Conservation (phyloP, 2,113 vertebrate genomes). For the Strix aluco region DNA sequence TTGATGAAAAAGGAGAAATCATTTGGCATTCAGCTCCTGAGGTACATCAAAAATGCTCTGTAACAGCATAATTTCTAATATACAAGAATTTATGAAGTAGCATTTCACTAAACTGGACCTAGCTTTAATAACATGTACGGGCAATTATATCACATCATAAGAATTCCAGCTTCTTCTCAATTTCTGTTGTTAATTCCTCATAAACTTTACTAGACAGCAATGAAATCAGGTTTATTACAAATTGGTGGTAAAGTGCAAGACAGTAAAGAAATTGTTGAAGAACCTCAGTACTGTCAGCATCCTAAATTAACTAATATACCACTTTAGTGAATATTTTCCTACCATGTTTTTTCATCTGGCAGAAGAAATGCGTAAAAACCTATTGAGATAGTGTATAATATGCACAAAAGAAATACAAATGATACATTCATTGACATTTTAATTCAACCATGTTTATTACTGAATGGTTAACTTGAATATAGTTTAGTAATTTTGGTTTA, state of each 20-base stretch:
- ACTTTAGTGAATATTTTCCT: background rate
- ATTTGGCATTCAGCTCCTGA: background rate
- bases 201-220: background rate
- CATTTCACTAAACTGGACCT: background rate
- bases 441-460: background rate
- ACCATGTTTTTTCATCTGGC: background rate
- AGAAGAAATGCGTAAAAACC: background rate
- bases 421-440: background rate
- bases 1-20: background rate
- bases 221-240: background rate
- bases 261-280: background rate
- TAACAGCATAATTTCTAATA: background rate
- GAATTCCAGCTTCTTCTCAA: background rate
- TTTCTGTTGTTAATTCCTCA: background rate
- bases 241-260: background rate
- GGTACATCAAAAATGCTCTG: background rate
- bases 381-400: background rate
- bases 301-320: background rate
- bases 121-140: background rate
- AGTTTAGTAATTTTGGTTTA: background rate
- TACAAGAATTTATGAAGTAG: background rate
- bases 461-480: background rate
- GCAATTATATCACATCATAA: background rate
- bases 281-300: background rate
- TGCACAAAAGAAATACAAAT: background rate